A percentile compares a stretch with the other conserved stretches of the same genome.
Conservation (phyloP, 2,888 invertebrate genomes). For the Sarcophaga variegata region DNA sequence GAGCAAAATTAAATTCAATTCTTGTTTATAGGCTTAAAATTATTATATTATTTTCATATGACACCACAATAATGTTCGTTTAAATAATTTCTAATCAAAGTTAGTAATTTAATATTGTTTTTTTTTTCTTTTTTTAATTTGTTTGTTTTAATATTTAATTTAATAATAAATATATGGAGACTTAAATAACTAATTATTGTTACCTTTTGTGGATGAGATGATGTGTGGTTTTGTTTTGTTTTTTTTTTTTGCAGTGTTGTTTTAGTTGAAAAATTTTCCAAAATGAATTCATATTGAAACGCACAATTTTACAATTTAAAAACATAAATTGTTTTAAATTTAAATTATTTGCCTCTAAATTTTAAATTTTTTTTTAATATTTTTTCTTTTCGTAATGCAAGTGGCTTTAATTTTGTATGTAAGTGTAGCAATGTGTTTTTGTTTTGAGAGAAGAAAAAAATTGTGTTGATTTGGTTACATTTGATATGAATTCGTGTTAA, state of each 20-base stretch:
- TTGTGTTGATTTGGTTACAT: slow-evolving; percentile 54
- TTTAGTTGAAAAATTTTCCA: background rate
- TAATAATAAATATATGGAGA: slow-evolving; percentile 50
- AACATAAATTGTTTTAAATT: background rate
- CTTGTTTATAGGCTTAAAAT: too few relatives aligned
- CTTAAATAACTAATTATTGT: slow-evolving; percentile 81
- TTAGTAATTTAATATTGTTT: slow-evolving; percentile 11
- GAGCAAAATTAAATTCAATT: too few relatives aligned
- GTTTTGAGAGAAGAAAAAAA: slow-evolving; percentile 53
- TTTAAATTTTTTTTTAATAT: background rate
- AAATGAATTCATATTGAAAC: background rate
- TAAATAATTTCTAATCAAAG: too few relatives aligned
- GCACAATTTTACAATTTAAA: background rate
- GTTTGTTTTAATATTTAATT: slow-evolving; percentile 37
- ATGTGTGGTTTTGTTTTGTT: slow-evolving; percentile 68
- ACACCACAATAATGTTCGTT: too few relatives aligned
- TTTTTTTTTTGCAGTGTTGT: background rate
- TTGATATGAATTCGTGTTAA: slow-evolving; percentile 70
- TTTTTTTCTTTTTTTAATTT: slow-evolving; percentile 47
- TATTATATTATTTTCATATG: too few relatives aligned
- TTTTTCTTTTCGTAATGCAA: slow-evolving; percentile 56
- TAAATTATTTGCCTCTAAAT: background rate
- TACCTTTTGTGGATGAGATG: slow-evolving; percentile 81
- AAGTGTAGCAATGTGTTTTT: slow-evolving; percentile 33
- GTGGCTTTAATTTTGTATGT: slow-evolving; percentile 58